phyloP scores from a whole-genome alignment of 2,888 invertebrate species.

The Clitarchus hookeri region DNA sequence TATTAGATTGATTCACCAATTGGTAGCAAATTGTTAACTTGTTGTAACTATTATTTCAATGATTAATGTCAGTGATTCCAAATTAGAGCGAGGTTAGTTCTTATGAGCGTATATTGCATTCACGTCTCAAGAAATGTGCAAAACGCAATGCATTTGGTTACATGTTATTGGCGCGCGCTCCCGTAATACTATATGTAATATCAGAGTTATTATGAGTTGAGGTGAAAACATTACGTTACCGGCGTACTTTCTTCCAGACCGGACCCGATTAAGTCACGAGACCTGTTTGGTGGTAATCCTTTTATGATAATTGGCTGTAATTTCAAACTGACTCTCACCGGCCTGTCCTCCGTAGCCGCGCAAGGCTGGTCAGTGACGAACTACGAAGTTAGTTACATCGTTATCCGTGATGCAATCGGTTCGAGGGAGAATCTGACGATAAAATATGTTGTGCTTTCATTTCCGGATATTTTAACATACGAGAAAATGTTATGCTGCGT shows the following conservation, averaged over 20 bases:
- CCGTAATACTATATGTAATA: no score
- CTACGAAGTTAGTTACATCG: not conserved
- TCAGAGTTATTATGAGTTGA: no score
- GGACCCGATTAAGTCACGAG: not conserved
- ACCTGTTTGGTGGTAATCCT: not conserved
- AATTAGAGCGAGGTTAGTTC: no score
- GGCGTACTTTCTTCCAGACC: not conserved
- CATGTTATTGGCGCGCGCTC: no score
- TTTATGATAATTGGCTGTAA: not conserved
- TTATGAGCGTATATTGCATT: no score
- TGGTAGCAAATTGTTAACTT: no score
- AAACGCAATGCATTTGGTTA: no score
- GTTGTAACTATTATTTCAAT: no score
- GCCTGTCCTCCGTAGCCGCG: not conserved
- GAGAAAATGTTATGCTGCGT: not conserved
- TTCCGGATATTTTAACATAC: slow-evolving; percentile 2
- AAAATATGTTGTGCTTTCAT: slow-evolving; percentile 14
- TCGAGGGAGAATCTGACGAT: not conserved
- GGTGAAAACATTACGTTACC: not conserved
- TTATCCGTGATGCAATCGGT: not conserved
- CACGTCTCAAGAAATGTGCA: no score
- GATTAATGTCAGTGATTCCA: no score
- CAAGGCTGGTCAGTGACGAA: not conserved
- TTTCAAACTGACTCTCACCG: not conserved
- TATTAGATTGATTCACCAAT: no score